Evolutionary conservation across 2,113 vertebrate species (phyloP).

Genomic region (Isichthys henryi): DNA sequence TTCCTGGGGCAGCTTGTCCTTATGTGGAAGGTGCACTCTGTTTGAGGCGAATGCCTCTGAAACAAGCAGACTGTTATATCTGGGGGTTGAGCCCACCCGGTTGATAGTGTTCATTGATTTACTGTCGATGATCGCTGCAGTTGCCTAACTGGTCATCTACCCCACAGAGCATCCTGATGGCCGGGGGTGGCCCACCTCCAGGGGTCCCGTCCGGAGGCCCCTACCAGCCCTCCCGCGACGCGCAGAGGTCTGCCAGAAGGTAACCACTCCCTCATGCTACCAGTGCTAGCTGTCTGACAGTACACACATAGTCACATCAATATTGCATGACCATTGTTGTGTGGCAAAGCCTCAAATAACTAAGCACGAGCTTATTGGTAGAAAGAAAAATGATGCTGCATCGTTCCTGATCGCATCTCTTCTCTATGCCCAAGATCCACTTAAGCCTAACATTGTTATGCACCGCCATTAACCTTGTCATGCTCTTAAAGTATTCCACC

Average conservation of each 20-base stretch:
- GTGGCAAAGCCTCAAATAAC: neutral
- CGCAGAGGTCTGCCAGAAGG: constrained; percentile 96
- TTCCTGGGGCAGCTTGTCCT: neutral
- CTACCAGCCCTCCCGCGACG: constrained; percentile 85
- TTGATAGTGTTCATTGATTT: neutral
- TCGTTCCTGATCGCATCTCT: neutral
- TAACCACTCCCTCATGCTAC: constrained; percentile 42
- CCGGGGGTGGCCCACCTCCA: constrained; percentile 74
- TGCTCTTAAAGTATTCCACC: neutral
- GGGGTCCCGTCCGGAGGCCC: constrained; percentile 76
- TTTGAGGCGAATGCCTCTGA: neutral
- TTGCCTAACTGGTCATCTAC: neutral
- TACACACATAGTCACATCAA: neutral
- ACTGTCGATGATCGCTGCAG: neutral
- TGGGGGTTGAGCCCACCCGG: neutral
- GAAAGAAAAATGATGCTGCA: neutral
- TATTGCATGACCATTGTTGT: neutral
- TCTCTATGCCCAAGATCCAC: neutral
- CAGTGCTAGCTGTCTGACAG: neutral
- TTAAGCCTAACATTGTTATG: neutral
- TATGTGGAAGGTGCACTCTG: neutral
- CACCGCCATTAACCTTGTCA: neutral
- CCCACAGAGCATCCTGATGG: constrained; percentile 64
- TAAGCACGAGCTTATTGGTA: neutral
- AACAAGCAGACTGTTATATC: neutral